These are phyloP conservation scores for Porites cylindrica DNA, from an alignment of 92 coral and sea anemone species.

Conservation along the genomic window DNA sequence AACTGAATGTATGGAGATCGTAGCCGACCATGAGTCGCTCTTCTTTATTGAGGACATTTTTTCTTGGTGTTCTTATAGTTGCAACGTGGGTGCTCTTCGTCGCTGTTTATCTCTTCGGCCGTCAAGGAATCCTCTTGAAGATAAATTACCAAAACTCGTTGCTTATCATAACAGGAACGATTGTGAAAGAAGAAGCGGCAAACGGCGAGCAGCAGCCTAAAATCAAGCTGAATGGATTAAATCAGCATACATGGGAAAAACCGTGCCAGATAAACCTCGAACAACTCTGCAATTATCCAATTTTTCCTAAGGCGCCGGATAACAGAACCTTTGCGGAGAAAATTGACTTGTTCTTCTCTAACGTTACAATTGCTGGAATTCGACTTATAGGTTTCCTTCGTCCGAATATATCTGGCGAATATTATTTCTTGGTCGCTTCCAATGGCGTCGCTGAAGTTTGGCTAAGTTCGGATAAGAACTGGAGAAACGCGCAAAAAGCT, in stretches of 20 bases:
- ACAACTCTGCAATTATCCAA: constrained; percentile 55
- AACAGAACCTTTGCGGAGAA: constrained; percentile 16
- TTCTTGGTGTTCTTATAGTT: neutral
- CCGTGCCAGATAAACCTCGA: constrained; percentile 39
- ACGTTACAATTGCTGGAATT: neutral
- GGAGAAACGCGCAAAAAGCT: constrained; percentile 32
- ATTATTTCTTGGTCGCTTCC: constrained; percentile 51
- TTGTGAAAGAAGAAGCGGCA: neutral
- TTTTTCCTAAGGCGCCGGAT: constrained; percentile 66
- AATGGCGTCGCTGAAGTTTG: constrained; percentile 62
- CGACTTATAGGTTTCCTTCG: constrained; percentile 70
- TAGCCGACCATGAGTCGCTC: constrained; percentile 10
- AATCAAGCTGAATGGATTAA: constrained; percentile 30
- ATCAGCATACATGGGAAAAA: constrained; percentile 50
- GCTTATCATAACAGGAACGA: neutral
- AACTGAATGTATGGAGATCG: neutral
- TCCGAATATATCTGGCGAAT: constrained; percentile 47
- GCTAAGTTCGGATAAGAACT: constrained; percentile 45
- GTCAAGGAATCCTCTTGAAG: neutral
- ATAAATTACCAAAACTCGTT: neutral
- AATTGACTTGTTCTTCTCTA: neutral
- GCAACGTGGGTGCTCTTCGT: constrained; percentile 17
- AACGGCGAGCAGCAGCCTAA: neutral
- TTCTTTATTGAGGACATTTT: neutral
- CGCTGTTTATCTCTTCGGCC: constrained; percentile 1